These are phyloP conservation scores for Paraescarpia echinospica DNA, from an alignment of 1,140 invertebrate genomes.

Conservation along the genomic window DNA sequence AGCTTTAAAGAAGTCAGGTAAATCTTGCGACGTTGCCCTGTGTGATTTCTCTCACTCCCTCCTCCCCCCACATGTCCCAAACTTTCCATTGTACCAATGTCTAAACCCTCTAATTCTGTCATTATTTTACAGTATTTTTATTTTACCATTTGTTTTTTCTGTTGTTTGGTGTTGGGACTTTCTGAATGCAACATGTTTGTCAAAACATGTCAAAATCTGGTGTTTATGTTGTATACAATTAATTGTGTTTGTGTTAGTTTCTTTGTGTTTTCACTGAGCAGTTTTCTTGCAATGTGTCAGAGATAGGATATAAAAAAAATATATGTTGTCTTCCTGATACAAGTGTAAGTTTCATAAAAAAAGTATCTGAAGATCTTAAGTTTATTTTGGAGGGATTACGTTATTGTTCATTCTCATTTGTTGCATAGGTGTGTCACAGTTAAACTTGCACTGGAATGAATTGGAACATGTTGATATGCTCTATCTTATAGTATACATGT, in stretches of 20 bases:
- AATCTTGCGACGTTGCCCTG: neutral
- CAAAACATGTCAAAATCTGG: neutral
- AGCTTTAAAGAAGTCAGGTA: constrained; percentile 5
- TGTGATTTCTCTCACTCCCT: neutral
- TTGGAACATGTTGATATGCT: too few species aligned
- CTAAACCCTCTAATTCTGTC: neutral
- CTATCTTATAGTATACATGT: too few species aligned
- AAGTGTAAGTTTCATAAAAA: too few species aligned
- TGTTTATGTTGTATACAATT: constrained; percentile 9
- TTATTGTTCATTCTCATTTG: too few species aligned
- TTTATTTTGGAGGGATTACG: too few species aligned
- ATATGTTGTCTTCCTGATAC: too few species aligned
- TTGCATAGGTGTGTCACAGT: too few species aligned
- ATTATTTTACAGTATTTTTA: neutral
- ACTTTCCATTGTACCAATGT: neutral
- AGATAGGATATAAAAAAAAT: too few species aligned
- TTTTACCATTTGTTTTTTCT: constrained; percentile 21
- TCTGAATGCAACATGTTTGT: neutral
- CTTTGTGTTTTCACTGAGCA: neutral
- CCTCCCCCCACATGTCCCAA: neutral
- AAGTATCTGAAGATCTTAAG: too few species aligned
- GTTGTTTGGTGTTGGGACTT: neutral
- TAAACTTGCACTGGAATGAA: too few species aligned
- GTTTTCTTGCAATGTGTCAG: too few species aligned
- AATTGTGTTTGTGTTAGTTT: neutral